Conservation (phyloP, 2,888 invertebrate species). For the Beris chalybata region DNA sequence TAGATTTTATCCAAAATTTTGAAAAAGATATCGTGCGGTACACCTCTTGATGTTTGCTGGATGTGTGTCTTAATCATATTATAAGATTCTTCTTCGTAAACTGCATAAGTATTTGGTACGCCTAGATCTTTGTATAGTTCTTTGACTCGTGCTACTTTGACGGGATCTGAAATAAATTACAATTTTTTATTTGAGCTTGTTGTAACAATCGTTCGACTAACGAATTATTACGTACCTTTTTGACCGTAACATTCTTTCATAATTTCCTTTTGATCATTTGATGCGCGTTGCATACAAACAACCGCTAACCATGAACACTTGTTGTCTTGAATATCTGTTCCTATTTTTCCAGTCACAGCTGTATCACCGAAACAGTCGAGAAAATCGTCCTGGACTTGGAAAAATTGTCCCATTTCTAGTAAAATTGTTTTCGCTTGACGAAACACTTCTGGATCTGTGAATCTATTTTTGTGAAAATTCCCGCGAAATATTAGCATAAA, state of each 20-base stretch:
- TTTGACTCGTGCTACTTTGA: constrained; percentile 70
- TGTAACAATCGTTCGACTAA: background rate
- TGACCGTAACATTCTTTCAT: constrained; percentile 78
- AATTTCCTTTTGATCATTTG: constrained; percentile 68
- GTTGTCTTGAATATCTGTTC: constrained; percentile 91
- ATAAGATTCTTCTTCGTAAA: constrained; percentile 82
- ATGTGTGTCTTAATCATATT: constrained; percentile 81
- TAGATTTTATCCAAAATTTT: constrained; percentile 82
- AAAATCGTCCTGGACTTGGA: constrained; percentile 81
- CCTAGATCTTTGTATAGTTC: constrained; percentile 76
- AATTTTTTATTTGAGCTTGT: background rate
- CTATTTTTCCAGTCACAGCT: constrained; percentile 82
- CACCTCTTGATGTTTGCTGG: constrained; percentile 78
- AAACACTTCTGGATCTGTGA: constrained; percentile 76
- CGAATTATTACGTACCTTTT: constrained; percentile 47
- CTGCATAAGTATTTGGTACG: constrained; percentile 73
- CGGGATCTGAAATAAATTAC: constrained; percentile 56
- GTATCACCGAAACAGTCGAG: constrained; percentile 87
- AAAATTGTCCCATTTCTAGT: constrained; percentile 92
- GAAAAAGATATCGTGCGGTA: constrained; percentile 80
- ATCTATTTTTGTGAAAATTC: constrained; percentile 42
- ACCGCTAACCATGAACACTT: constrained; percentile 96
- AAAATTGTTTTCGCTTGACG: constrained; percentile 83
- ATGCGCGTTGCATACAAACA: constrained; percentile 80
- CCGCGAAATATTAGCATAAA: background rate